Conservation (phyloP, 2,113 vertebrate species). For the Plestiodon gilberti region DNA sequence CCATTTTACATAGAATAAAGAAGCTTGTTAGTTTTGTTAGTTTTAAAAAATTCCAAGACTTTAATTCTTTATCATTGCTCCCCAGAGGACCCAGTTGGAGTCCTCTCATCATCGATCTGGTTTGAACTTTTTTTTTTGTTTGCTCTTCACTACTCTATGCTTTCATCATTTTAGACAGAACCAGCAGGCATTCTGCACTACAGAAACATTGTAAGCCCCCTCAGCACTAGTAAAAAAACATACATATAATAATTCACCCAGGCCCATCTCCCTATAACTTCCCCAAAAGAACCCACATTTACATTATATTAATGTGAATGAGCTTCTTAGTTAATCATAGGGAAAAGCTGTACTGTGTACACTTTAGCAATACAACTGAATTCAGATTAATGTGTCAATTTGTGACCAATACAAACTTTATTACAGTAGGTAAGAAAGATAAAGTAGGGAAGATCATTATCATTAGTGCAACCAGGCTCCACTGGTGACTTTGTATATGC, state of each 20-base stretch:
- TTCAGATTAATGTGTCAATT: too few relatives aligned
- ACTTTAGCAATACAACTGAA: too few relatives aligned
- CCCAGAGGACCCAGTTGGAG: constrained; percentile 60
- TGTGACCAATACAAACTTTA: too few relatives aligned
- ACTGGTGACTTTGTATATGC: too few relatives aligned
- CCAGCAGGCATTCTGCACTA: constrained; percentile 57
- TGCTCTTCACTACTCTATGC: constrained; percentile 72
- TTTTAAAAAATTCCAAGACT: constrained; percentile 62
- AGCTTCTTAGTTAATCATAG: constrained; percentile 56
- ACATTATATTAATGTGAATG: constrained; percentile 61
- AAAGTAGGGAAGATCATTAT: too few relatives aligned
- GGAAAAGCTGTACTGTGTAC: constrained; percentile 33
- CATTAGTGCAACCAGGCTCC: too few relatives aligned
- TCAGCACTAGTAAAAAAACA: constrained; percentile 51
- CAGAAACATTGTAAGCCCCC: constrained; percentile 52
- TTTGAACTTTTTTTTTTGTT: constrained; percentile 74
- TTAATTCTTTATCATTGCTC: constrained; percentile 73
- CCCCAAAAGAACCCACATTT: constrained; percentile 51
- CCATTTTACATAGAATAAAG: constrained; percentile 68
- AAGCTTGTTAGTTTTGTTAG: constrained; percentile 73
- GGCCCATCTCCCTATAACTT: constrained; percentile 9
- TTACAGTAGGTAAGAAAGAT: too few relatives aligned
- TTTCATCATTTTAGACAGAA: constrained; percentile 76
- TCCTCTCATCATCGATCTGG: constrained; percentile 72
- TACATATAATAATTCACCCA: constrained; percentile 45